These are phyloP conservation scores for Eulemur coronatus DNA, from an alignment of 2,797 vertebrate genomes.

Conservation along the genomic window DNA sequence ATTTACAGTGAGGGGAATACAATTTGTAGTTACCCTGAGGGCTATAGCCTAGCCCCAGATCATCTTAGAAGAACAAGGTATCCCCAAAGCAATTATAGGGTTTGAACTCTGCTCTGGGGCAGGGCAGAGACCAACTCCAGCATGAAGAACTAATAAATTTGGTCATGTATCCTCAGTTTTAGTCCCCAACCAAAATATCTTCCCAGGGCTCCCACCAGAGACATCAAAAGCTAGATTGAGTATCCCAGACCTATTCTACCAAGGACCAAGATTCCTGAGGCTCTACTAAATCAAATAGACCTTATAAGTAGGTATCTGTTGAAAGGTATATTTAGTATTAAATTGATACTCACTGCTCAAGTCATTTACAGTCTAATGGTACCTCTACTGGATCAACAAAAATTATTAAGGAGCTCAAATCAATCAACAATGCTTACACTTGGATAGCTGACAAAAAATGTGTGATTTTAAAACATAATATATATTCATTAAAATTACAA, in stretches of 20 bases:
- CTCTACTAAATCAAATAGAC: not conserved
- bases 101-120: not conserved
- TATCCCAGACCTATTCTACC: not conserved
- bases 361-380: not conserved
- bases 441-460: not conserved
- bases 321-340: not conserved
- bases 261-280: not conserved
- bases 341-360: not conserved
- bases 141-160: not conserved
- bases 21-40: not conserved
- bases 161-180: not conserved
- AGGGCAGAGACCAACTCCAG: not conserved
- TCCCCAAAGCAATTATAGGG: not conserved
- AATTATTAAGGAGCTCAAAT: not conserved
- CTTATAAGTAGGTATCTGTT: not conserved
- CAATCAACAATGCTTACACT: constrained; percentile 6
- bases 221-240: not conserved
- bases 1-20: not conserved
- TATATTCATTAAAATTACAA: not conserved
- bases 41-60: not conserved
- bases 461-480: not conserved
- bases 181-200: not conserved
- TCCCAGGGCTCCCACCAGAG: not conserved
- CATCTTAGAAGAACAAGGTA: not conserved
- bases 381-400: not conserved